Percentiles rank a stretch among this genome's conserved stretches.
Evolutionary conservation across 2,797 vertebrate species (phyloP).

Genomic region (Martes flavigula): DNA sequence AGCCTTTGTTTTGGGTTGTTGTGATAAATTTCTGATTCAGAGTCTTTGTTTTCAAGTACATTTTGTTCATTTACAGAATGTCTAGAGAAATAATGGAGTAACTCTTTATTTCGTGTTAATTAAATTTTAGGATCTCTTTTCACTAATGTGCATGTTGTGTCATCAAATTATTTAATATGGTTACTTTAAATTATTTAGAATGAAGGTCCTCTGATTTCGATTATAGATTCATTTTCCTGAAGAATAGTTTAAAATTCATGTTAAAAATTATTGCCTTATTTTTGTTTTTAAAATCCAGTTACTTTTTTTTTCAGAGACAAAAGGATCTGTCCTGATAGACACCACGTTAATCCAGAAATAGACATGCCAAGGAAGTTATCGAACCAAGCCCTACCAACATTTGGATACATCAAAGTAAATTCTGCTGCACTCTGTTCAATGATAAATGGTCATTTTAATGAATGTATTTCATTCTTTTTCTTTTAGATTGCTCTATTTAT

Average conservation of each 20-base stretch:
- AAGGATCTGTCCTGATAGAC: conserved; percentile 82
- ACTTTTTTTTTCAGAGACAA: conserved; percentile 75
- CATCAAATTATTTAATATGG: neutral
- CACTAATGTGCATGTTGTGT: neutral
- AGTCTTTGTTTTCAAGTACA: neutral
- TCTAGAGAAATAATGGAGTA: neutral
- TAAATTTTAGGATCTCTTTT: neutral
- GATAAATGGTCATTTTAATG: neutral
- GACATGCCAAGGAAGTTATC: conserved; percentile 74
- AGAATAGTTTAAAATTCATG: neutral
- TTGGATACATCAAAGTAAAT: conserved; percentile 82
- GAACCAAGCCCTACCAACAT: conserved; percentile 12
- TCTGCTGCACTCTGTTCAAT: neutral
- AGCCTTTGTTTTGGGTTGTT: neutral
- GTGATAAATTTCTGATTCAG: neutral
- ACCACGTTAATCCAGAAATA: conserved; percentile 78
- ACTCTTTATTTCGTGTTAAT: neutral
- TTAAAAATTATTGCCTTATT: neutral
- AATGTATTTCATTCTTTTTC: neutral
- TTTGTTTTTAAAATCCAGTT: conserved; percentile 35
- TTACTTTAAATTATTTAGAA: neutral
- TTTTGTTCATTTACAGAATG: neutral
- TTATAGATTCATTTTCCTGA: conserved; percentile 22
- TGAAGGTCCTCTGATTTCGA: neutral
- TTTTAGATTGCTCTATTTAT: neutral